These are phyloP conservation scores for Pomatorhinus ruficollis DNA, from an alignment of 2,113 vertebrate genomes.

Conservation along the genomic window DNA sequence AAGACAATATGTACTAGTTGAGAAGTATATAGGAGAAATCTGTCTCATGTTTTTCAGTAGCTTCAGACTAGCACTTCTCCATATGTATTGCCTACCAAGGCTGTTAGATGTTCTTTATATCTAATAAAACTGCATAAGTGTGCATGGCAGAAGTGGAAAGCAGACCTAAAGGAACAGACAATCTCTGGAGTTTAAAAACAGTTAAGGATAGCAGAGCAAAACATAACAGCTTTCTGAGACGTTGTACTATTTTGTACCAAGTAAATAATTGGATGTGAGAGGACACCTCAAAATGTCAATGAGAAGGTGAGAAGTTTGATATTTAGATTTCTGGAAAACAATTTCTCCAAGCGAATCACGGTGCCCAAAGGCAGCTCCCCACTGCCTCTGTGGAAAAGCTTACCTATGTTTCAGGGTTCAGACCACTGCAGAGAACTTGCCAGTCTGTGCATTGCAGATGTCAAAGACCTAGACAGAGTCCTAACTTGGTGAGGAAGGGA, in stretches of 20 bases:
- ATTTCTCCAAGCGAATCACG: background rate
- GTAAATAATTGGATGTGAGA: background rate
- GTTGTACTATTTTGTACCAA: background rate
- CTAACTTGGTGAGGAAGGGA: background rate
- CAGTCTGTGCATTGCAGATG: background rate
- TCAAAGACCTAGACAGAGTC: background rate
- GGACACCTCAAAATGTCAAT: background rate
- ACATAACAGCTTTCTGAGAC: background rate
- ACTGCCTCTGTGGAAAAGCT: background rate
- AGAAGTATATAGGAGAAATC: background rate
- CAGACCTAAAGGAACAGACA: background rate
- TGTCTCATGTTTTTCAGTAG: background rate
- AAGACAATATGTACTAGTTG: background rate
- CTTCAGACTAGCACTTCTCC: background rate
- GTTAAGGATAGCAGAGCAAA: background rate
- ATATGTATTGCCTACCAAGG: background rate
- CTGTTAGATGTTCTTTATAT: background rate
- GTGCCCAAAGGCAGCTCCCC: background rate
- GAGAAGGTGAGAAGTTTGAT: background rate
- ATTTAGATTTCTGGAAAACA: background rate
- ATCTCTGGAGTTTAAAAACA: background rate
- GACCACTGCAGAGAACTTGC: background rate
- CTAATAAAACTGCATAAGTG: background rate
- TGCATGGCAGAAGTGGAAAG: background rate
- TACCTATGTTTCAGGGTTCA: fast-evolving